Percentiles rank a stretch among this genome's conserved stretches.
These are phyloP conservation scores for Hyperopisus bebe DNA, from an alignment of 2,113 vertebrate genomes.

Conservation along the genomic window DNA sequence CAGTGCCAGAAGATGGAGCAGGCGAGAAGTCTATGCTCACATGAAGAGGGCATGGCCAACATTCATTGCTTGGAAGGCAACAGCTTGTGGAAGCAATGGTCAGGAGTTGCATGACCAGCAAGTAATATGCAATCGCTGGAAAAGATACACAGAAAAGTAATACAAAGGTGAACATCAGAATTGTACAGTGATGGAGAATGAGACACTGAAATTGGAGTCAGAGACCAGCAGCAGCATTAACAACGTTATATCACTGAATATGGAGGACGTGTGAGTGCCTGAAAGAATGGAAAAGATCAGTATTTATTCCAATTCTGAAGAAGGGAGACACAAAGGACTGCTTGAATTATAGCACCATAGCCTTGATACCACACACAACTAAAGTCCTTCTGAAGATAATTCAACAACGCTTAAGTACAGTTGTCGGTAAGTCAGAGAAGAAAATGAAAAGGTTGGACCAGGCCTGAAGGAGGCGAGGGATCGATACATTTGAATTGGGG, in stretches of 20 bases:
- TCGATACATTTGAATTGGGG: too few species aligned
- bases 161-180: not conserved
- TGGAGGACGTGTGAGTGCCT: not conserved
- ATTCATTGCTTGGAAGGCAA: not conserved
- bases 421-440: not conserved
- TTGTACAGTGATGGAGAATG: not conserved
- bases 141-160: not conserved
- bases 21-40: not conserved
- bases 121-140: not conserved
- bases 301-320: not conserved
- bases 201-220: not conserved
- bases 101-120: not conserved
- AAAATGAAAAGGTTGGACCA: too few species aligned
- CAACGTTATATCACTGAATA: not conserved
- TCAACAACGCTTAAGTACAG: not conserved
- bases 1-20: too few species aligned
- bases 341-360: not conserved
- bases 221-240: not conserved
- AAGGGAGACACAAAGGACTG: not conserved
- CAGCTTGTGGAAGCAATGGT: not conserved
- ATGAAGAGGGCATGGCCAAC: not conserved
- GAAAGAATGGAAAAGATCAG: not conserved
- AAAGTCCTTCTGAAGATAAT: conserved; percentile 3
- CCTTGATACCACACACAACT: not conserved
- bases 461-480: too few species aligned